phyloP scores from a whole-genome alignment of 2,113 vertebrate species.

The Sarotherodon lohbergeri region DNA sequence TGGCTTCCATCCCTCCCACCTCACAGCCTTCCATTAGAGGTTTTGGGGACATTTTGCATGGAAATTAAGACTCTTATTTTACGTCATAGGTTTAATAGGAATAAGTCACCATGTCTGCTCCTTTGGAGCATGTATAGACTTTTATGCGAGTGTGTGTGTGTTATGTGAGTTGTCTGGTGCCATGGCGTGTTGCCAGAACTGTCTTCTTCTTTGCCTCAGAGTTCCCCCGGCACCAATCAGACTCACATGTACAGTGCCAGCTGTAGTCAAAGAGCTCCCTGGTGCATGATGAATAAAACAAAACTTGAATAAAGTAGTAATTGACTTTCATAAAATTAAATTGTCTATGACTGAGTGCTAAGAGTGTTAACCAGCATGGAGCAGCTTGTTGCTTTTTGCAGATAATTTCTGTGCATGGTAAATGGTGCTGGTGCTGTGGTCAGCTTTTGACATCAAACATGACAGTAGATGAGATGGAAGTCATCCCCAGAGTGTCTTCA shows the following conservation, averaged over 20 bases:
- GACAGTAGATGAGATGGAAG: not conserved
- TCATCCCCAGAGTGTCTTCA: not conserved
- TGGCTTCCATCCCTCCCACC: constrained; percentile 46
- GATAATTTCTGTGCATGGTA: not conserved
- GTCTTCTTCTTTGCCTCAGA: not conserved
- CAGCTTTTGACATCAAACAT: not conserved
- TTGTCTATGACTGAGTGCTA: not conserved
- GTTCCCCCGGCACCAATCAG: not conserved
- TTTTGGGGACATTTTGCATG: constrained; percentile 44
- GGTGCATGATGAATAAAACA: constrained; percentile 9
- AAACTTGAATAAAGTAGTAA: constrained; percentile 28
- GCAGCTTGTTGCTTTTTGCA: not conserved
- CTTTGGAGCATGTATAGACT: not conserved
- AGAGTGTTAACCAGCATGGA: not conserved
- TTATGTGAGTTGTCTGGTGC: not conserved
- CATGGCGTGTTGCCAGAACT: not conserved
- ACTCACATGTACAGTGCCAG: constrained; percentile 1
- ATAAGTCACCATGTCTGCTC: not conserved
- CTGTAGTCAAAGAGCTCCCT: constrained; percentile 12
- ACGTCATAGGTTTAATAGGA: constrained; percentile 48
- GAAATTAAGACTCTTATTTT: constrained; percentile 49
- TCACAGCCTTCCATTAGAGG: constrained; percentile 40
- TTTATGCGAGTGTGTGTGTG: not conserved
- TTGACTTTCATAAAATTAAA: constrained; percentile 26
- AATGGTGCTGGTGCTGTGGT: not conserved